A percentile compares a stretch with the other conserved stretches of the same genome.
phyloP scores from a whole-genome alignment of 1,140 invertebrate species.

The Drosophila nigromelanica region DNA sequence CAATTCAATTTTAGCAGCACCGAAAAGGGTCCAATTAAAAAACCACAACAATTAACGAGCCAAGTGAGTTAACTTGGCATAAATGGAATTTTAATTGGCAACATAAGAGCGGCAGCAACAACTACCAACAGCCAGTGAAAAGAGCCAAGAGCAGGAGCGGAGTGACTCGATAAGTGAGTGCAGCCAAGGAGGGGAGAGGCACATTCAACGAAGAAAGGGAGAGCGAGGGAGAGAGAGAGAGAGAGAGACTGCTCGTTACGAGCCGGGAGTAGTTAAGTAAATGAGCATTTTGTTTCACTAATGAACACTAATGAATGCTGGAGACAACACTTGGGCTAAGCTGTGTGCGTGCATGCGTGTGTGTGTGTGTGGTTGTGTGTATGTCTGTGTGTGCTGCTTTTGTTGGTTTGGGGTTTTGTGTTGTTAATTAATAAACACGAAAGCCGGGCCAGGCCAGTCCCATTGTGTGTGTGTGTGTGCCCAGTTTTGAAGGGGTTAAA shows the following conservation, averaged over 20 bases:
- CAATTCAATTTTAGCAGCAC: constrained; percentile 74
- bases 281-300: constrained; percentile 83
- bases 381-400: constrained; percentile 54
- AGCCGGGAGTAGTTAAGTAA: constrained; percentile 80
- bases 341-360: constrained; percentile 23
- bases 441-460: constrained; percentile 58
- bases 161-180: constrained; percentile 75
- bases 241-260: constrained; percentile 54
- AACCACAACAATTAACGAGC: constrained; percentile 83
- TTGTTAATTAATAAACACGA: constrained; percentile 83
- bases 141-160: constrained; percentile 45
- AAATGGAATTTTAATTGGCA: constrained; percentile 84
- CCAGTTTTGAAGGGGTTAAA: constrained; percentile 83
- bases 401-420: constrained; percentile 80
- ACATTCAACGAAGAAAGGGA: constrained; percentile 22
- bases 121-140: constrained; percentile 33
- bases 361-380: constrained; percentile 17
- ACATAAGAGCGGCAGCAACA: constrained; percentile 61
- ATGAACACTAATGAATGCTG: constrained; percentile 83
- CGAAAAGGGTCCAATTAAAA: constrained; percentile 83
- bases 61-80: constrained; percentile 84
- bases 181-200: constrained; percentile 8
- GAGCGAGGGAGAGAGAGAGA: constrained; percentile 1
- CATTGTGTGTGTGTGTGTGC: constrained; percentile 71
- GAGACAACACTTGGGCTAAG: constrained; percentile 77